Evolutionary conservation across 1,140 invertebrate genomes (phyloP), one percentile per base, ranked within the genome.

Genomic region (Polypedilum pembai): DNA sequence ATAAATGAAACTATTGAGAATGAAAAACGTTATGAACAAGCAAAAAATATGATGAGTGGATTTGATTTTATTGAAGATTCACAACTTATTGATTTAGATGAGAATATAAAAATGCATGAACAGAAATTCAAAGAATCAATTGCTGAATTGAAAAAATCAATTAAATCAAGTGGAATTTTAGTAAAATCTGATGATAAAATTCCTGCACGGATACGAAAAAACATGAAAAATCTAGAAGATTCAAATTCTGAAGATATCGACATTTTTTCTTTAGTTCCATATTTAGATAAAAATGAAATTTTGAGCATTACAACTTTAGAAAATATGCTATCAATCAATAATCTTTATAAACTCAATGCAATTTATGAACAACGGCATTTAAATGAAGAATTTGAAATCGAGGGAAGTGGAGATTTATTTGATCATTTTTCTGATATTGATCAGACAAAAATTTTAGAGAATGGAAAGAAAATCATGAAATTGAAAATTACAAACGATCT

Each of bases 1-100:
- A 81, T 82, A 10, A 82, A 81, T 75, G 82, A 78, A 0, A 81
- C 79, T 1, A 81, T 81, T 75, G 83, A 83, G 40, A 82, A 83
- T 63, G 79, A 82, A 74, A 77, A 80, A 0, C 77, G 79, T 17
- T 82, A 82, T 73, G 80, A 82, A 63, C 73, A 78, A 74, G 80
- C 80, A 0, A 82, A 82, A 74, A 82, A 82, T 66, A 74, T 80
- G 20, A 76, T 79, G 3, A 78, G 80, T 5, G 81, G 81, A 21
- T 82, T 80, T 73, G 75, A 77, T 74, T 20, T 56, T 66, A 8
- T 21, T 74, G 17, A 56, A 18, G 76, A 77, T 74, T 63, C 40
- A 21, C 17, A 74, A 40, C 74, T 74, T 74, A 45, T 75, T n/a
- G 63, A 69, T 20, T 21, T 69, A 20, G 65, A 69, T 10, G 20